These are phyloP conservation scores for Stenodema calcarata DNA, from an alignment of 2,888 invertebrate genomes.

Conservation along the genomic window DNA sequence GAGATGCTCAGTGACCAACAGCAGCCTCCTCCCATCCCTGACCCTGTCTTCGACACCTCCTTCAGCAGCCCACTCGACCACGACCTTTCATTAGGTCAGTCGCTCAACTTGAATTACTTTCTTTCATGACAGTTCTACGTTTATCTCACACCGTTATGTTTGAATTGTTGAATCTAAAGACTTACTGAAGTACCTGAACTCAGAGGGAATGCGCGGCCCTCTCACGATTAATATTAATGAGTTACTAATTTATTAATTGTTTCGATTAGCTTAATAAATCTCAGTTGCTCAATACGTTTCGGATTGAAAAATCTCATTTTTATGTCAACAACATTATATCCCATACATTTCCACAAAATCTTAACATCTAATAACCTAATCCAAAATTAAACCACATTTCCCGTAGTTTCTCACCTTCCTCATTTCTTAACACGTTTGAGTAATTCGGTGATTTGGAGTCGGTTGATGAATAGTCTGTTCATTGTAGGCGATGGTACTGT, in stretches of 20 bases:
- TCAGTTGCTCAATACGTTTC: not conserved
- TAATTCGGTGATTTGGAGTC: too few species aligned
- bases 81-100: conserved; percentile 43
- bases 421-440: too few species aligned
- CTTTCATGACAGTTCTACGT: not conserved
- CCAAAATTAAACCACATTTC: too few species aligned
- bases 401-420: too few species aligned
- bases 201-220: not conserved
- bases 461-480: too few species aligned
- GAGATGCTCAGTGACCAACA: conserved; percentile 50
- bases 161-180: not conserved
- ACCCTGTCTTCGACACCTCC: conserved; percentile 38
- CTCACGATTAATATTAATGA: not conserved
- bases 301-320: not conserved
- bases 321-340: too few species aligned
- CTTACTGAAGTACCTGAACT: conserved; percentile 17
- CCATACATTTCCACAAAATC: too few species aligned
- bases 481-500: too few species aligned
- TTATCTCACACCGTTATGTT: not conserved
- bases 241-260: conserved; percentile 19
- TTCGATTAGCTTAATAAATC: not conserved
- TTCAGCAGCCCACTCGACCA: conserved; percentile 37
- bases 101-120: conserved; percentile 26
- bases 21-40: conserved; percentile 39
- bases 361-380: too few species aligned